Percentiles rank a stretch among this genome's conserved stretches.
These are phyloP conservation scores for Criorhina ranunculi DNA, from an alignment of 2,888 invertebrate species.

Conservation along the genomic window DNA sequence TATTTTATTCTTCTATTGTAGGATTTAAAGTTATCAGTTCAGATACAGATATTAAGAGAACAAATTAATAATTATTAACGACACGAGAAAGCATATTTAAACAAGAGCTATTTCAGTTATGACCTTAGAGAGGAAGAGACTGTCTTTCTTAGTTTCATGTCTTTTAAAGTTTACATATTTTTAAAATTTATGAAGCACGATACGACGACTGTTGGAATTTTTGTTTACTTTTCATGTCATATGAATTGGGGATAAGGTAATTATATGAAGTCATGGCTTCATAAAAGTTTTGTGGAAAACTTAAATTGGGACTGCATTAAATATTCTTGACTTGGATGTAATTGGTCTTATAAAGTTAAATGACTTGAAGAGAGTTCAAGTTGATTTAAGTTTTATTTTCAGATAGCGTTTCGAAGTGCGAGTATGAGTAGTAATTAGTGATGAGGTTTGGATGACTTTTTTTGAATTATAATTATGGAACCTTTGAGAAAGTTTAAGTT, in stretches of 20 bases:
- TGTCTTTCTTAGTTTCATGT: background rate
- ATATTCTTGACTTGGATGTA: background rate
- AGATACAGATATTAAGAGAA: conserved; percentile 15
- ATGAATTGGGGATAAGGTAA: conserved; percentile 2
- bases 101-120: background rate
- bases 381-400: conserved; percentile 2
- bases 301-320: background rate
- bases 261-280: conserved; percentile 13
- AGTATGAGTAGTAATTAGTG: background rate
- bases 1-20: background rate
- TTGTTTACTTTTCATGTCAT: background rate
- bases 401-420: background rate
- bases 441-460: background rate
- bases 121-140: background rate
- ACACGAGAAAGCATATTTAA: conserved; percentile 8
- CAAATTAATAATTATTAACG: conserved; percentile 22
- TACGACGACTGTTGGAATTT: background rate
- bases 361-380: background rate
- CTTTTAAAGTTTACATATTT: conserved; percentile 3
- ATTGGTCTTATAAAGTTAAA: background rate
- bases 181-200: conserved; percentile 9
- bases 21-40: conserved; percentile 13
- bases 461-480: background rate
- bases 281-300: conserved; percentile 10
- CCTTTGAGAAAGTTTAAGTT: no score